Evolutionary conservation across 2,888 invertebrate species (phyloP).

Genomic region (Lasioglossum vierecki): DNA sequence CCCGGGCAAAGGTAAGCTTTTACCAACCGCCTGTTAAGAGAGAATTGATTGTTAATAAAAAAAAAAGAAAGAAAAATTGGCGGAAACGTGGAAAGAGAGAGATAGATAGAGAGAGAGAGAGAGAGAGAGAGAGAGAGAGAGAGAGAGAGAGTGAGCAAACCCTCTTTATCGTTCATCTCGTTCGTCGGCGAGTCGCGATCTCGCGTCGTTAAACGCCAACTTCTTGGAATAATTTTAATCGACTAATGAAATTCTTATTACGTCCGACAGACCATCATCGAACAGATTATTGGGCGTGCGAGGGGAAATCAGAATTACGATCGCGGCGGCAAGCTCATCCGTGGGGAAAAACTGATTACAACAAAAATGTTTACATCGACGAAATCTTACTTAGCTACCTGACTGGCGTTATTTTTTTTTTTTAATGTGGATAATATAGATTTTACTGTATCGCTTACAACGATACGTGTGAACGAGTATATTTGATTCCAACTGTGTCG

Average conservation of each 20-base stretch:
- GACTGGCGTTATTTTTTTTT: too few relatives aligned
- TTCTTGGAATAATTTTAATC: constrained; percentile 21
- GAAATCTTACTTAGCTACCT: too few relatives aligned
- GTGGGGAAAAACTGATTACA: not conserved
- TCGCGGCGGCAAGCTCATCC: not conserved
- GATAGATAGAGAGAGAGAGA: too few relatives aligned
- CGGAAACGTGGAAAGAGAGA: not conserved
- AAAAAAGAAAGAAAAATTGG: not conserved
- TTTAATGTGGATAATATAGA: too few relatives aligned
- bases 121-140: too few relatives aligned
- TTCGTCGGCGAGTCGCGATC: not conserved
- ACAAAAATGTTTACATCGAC: too few relatives aligned
- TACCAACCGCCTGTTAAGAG: constrained; percentile 33
- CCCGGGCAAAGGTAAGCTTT: constrained; percentile 28
- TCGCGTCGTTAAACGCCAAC: constrained; percentile 9
- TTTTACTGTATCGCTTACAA: too few relatives aligned
- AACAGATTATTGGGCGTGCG: not conserved
- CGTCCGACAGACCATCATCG: not conserved
- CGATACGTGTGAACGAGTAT: too few relatives aligned
- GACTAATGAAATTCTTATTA: constrained; percentile 28
- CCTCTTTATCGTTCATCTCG: not conserved
- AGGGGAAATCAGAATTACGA: constrained; percentile 5
- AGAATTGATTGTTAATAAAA: constrained; percentile 62
- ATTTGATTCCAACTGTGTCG: too few relatives aligned
- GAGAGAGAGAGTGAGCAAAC: not conserved